Base-by-base conservation (phyloP, 1,140 invertebrate species). In the Mylabris phalerata region DNA sequence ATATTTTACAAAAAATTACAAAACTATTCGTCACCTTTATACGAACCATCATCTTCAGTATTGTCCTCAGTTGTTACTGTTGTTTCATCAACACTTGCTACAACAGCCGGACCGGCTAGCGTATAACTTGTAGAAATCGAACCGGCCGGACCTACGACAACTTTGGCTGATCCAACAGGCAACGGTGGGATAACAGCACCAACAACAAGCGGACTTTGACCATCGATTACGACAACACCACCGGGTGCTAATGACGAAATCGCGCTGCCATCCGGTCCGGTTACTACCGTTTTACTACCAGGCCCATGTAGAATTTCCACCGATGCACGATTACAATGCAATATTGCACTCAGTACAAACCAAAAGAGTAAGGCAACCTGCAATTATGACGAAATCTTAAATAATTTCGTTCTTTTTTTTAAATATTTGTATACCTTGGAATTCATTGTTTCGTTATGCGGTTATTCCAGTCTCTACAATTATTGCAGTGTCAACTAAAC, bases 231-330 rank as follows among this genome's bases (percentile, higher is more conserved):
- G 47, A 69, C 65, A 46, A 60, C 54, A 42, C 65, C 65, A 38
- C 59, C 67, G 13, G 63, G 64, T 32, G 59, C 57, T 39, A 62
- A 59, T 10, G 67, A 60, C 7, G 59, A 61, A 48, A 68, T 67
- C 9, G 60, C 41, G 39, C 67, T 68, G 44, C 67, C 67, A 41
- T 69, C 67, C 9, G 67, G 63, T 25, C 67, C 67, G 3, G 65
- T 56, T 5, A 69, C 48, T n/a, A 55, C 66, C 13, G 61, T 61
- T 39, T 62, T 65, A 25, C 55, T 41, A 51, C 67, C 64, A 0
- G 67, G 67, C 48, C 65, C 67, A 61, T 69, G 67, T 27, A 69
- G 58, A 39, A 67, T 60, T 46, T 46, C 55, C 2, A 64, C 57
- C 13, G 63, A 60, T 7, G 32, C 32, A 32, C 7, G 7, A 32